Evolutionary conservation across 2,113 vertebrate species (phyloP).

Genomic region (Sander vitreus): DNA sequence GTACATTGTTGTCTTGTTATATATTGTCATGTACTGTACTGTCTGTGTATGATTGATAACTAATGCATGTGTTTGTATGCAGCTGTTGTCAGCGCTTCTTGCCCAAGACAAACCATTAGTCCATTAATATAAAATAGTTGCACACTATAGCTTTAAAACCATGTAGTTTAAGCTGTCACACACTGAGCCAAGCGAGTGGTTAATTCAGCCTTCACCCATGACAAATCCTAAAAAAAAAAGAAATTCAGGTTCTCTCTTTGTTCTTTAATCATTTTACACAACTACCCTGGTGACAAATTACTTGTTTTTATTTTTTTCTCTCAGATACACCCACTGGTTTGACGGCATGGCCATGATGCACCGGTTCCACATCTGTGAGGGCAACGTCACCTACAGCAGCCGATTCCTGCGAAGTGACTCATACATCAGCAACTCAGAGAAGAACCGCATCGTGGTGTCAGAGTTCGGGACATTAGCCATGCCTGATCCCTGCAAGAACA

Average conservation of each 20-base stretch:
- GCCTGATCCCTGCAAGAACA: constrained; percentile 94
- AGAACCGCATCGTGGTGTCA: constrained; percentile 89
- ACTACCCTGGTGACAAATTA: background rate
- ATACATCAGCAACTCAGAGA: constrained; percentile 86
- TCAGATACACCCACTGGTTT: constrained; percentile 94
- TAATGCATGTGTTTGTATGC: too few species aligned
- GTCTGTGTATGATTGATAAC: too few species aligned
- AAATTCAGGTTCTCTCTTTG: background rate
- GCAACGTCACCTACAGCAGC: constrained; percentile 90
- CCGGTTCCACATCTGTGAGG: constrained; percentile 88
- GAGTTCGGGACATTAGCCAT: constrained; percentile 92
- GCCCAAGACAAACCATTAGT: too few species aligned
- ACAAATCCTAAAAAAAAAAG: background rate
- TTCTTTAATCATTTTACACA: background rate
- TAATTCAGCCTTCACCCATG: background rate
- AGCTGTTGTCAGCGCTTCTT: too few species aligned
- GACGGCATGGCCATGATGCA: constrained; percentile 96
- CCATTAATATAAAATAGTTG: too few species aligned
- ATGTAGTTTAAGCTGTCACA: background rate
- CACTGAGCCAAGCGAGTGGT: background rate
- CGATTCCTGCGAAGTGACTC: constrained; percentile 90
- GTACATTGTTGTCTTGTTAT: too few species aligned
- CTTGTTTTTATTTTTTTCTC: constrained; percentile 3
- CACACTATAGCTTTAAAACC: background rate
- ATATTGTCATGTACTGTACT: too few species aligned